Evolutionary conservation across 2,797 vertebrate species (phyloP).

Genomic region (Poecile montanus): DNA sequence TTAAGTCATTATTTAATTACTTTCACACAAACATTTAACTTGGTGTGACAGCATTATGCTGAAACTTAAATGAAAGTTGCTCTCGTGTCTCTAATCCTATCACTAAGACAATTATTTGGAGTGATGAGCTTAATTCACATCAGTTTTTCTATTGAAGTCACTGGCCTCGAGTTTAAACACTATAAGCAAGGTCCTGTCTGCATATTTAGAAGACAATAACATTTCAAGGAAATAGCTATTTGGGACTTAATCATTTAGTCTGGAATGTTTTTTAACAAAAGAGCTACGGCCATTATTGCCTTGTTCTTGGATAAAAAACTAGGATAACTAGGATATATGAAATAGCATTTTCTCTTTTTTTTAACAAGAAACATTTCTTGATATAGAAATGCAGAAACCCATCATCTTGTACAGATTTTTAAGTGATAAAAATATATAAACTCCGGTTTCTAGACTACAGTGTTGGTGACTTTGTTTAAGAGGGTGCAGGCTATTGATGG

Average conservation of each 20-base stretch:
- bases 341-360: not conserved
- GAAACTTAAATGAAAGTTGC: not conserved
- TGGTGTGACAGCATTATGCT: not conserved
- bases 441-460: not conserved
- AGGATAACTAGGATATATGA: not conserved
- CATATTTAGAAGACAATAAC: not conserved
- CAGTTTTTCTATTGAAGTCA: not conserved
- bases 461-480: not conserved
- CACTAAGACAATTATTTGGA: not conserved
- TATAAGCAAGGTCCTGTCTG: not conserved
- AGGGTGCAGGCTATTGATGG: not conserved
- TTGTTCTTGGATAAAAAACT: not conserved
- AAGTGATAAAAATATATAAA: not conserved
- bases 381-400: not conserved
- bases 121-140: not conserved
- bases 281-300: not conserved
- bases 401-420: not conserved
- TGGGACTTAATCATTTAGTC: not conserved
- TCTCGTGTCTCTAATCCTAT: not conserved
- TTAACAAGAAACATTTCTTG: not conserved
- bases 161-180: not conserved
- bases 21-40: not conserved
- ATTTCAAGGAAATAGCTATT: not conserved
- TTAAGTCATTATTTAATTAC: not conserved
- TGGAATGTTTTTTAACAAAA: not conserved